A percentile compares a stretch with the other conserved stretches of the same genome.
phyloP scores from a whole-genome alignment of 1,140 invertebrate genomes.

The Frieseomelitta varia region DNA sequence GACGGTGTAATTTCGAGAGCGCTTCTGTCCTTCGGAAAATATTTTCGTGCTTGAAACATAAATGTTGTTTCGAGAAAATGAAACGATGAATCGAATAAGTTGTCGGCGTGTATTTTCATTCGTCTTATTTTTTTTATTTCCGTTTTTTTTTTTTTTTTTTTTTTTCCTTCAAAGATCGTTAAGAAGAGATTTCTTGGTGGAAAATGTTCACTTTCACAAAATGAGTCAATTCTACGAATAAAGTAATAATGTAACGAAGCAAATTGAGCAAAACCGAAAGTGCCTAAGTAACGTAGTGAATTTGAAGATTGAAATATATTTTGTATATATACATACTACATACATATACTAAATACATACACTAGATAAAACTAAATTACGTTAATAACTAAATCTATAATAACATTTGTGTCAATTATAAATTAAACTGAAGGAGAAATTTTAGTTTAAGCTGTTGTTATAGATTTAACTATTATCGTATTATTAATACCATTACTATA shows the following conservation, averaged over 20 bases:
- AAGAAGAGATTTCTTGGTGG: neutral
- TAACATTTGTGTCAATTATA: neutral
- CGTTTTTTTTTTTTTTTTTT: too few relatives aligned
- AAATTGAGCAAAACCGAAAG: conserved; percentile 54
- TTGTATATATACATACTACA: conserved; percentile 70
- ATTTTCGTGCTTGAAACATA: conserved; percentile 11
- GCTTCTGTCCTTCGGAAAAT: conserved; percentile 10
- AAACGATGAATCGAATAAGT: neutral
- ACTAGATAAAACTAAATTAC: too few relatives aligned
- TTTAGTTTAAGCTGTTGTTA: conserved; percentile 78
- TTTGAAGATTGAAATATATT: conserved; percentile 74
- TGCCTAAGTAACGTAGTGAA: conserved; percentile 73
- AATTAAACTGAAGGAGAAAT: neutral
- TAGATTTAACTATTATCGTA: conserved; percentile 74
- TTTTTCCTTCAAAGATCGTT: neutral
- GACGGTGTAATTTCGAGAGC: conserved; percentile 35
- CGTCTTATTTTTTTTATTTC: neutral
- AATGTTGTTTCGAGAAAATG: neutral
- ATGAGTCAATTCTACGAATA: conserved; percentile 16
- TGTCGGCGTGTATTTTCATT: neutral
- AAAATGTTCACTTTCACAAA: conserved; percentile 21
- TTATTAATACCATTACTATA: conserved; percentile 57
- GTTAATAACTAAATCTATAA: conserved; percentile 55
- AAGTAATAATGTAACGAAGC: neutral
- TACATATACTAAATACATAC: conserved; percentile 51